Conservation (phyloP, 2,888 invertebrate genomes). For the Caenorhabditis sp. region DNA sequence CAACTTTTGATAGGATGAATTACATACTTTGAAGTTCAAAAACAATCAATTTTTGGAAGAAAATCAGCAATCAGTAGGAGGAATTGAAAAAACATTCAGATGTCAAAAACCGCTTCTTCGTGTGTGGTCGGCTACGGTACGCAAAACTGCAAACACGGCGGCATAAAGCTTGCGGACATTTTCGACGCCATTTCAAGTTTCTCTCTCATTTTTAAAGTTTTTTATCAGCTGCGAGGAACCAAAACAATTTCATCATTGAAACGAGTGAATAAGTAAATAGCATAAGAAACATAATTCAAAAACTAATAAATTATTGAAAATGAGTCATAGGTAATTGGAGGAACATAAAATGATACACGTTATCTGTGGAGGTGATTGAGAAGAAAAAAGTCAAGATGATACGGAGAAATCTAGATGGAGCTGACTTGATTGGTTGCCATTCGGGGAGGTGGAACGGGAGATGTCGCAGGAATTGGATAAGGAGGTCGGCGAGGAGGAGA, state of each 20-base stretch:
- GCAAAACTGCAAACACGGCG: no score
- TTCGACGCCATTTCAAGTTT: no score
- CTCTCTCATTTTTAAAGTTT: no score
- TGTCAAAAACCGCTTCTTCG: no score
- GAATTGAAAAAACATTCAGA: no score
- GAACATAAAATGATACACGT: constrained; percentile 38
- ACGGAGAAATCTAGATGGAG: constrained; percentile 16
- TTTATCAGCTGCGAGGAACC: no score
- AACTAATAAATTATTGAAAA: neutral
- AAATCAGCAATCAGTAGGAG: no score
- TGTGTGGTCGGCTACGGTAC: no score
- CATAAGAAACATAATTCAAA: neutral
- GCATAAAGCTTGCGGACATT: no score
- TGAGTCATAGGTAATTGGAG: neutral
- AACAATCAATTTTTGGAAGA: no score
- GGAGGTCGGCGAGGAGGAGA: constrained; percentile 22
- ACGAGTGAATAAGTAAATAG: neutral
- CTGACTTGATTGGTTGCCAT: constrained; percentile 22
- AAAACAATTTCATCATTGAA: constrained; percentile 11
- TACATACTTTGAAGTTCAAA: no score
- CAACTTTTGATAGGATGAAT: no score
- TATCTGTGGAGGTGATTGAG: constrained; percentile 31
- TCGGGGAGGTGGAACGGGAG: constrained; percentile 61
- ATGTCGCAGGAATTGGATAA: constrained; percentile 17
- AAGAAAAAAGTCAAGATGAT: neutral